These are phyloP conservation scores for Dreissena polymorpha DNA, from an alignment of 1,140 invertebrate species.

Conservation along the genomic window DNA sequence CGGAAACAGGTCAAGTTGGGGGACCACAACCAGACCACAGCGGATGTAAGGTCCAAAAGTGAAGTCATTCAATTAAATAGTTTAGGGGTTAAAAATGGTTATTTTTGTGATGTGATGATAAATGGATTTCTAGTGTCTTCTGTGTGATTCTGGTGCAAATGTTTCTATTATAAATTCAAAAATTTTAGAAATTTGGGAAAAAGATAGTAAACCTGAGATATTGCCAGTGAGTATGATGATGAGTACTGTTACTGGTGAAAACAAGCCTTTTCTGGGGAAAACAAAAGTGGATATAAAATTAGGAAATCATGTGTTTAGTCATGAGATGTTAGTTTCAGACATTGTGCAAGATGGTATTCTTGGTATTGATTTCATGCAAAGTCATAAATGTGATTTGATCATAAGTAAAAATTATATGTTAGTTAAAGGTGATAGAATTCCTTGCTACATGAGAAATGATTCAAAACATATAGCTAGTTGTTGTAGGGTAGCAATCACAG, in stretches of 20 bases:
- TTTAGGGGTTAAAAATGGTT: too few species aligned
- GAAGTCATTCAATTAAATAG: too few species aligned
- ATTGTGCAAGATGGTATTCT: constrained; percentile 23
- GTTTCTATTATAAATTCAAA: too few species aligned
- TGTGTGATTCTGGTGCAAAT: too few species aligned
- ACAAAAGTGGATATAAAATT: background rate
- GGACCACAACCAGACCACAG: too few species aligned
- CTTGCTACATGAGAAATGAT: constrained; percentile 12
- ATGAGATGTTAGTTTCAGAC: constrained; percentile 12
- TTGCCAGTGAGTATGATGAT: too few species aligned
- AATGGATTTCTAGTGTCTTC: too few species aligned
- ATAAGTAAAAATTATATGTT: constrained; percentile 17
- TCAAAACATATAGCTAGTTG: background rate
- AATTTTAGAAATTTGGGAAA: background rate
- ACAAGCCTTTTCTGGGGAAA: background rate
- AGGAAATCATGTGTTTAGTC: constrained; percentile 13
- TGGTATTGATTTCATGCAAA: constrained; percentile 19
- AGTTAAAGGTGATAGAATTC: constrained; percentile 9
- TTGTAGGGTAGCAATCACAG: background rate
- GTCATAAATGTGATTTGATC: constrained; percentile 10
- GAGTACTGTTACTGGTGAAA: constrained; percentile 5
- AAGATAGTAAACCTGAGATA: too few species aligned
- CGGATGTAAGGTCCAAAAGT: too few species aligned
- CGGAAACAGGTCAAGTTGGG: too few species aligned
- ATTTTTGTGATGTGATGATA: too few species aligned